phyloP scores from a whole-genome alignment of 2,113 vertebrate genomes.

The Macrotus californicus region DNA sequence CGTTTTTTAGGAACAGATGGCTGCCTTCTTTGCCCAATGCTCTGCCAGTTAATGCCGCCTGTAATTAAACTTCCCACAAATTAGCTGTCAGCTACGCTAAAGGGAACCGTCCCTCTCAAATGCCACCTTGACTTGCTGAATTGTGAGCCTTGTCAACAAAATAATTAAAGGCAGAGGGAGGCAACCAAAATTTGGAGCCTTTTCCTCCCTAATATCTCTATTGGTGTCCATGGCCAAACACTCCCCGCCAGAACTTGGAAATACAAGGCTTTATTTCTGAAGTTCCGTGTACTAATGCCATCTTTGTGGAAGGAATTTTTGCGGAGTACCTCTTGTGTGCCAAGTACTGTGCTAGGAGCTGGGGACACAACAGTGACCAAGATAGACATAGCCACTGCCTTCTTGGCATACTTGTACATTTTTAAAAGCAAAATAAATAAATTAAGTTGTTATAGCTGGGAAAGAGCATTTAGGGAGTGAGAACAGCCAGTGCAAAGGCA shows the following conservation, averaged over 20 bases:
- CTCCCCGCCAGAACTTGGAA: not conserved
- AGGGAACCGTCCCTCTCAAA: slow-evolving; percentile 83
- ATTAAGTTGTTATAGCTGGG: not conserved
- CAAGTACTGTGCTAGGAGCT: not conserved
- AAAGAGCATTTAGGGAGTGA: not conserved
- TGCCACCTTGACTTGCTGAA: slow-evolving; percentile 83
- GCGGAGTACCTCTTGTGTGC: not conserved
- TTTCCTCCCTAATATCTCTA: not conserved
- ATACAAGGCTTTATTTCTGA: not conserved
- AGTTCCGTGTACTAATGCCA: not conserved
- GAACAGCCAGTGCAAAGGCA: not conserved
- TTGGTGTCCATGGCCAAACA: not conserved
- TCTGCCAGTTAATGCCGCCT: slow-evolving; percentile 86
- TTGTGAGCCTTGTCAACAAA: slow-evolving; percentile 76
- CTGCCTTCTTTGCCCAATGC: slow-evolving; percentile 78
- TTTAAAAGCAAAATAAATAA: not conserved
- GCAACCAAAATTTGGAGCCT: not conserved
- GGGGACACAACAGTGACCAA: not conserved
- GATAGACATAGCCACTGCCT: not conserved
- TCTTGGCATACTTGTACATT: not conserved
- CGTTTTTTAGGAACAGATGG: slow-evolving; percentile 82
- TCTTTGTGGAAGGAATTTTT: not conserved
- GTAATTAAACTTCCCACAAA: slow-evolving; percentile 92
- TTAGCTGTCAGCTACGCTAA: slow-evolving; percentile 86
- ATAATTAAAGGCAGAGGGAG: slow-evolving; percentile 78